phyloP scores from a whole-genome alignment of 64 coral and sea anemone genomes.

The Stichodactyla mertensii region DNA sequence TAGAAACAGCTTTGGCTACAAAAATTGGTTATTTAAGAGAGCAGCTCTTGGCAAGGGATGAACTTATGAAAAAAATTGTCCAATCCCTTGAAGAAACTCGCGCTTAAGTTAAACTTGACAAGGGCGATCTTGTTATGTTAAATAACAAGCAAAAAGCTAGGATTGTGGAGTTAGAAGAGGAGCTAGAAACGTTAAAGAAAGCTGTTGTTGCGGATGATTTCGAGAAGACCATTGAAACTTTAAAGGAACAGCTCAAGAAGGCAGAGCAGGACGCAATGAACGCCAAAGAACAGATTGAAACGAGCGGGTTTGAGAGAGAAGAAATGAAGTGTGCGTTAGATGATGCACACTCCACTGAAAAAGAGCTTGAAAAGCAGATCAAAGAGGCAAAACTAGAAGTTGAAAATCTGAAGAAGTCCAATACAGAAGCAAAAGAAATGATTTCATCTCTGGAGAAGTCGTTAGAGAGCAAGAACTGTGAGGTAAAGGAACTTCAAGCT shows the following conservation, averaged over 20 bases:
- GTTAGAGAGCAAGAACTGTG: neutral
- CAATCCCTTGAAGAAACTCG: constrained; percentile 60
- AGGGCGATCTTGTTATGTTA: constrained; percentile 13
- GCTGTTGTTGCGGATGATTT: neutral
- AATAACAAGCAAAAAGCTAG: constrained; percentile 22
- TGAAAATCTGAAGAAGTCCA: constrained; percentile 13
- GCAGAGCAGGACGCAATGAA: neutral
- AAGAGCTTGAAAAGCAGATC: neutral
- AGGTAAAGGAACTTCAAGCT: neutral
- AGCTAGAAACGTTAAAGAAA: neutral
- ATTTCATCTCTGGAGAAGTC: constrained; percentile 27
- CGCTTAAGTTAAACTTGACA: constrained; percentile 26
- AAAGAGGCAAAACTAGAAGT: neutral
- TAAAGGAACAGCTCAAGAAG: constrained; percentile 46
- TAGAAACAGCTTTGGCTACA: constrained; percentile 5
- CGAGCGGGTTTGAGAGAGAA: constrained; percentile 25
- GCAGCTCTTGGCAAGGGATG: constrained; percentile 45
- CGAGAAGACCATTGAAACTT: constrained; percentile 25
- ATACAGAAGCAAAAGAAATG: constrained; percentile 23
- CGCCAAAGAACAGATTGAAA: neutral
- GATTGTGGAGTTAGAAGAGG: neutral
- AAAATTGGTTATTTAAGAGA: constrained; percentile 30
- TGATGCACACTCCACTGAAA: neutral
- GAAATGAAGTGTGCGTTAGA: constrained; percentile 31
- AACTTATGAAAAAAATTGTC: constrained; percentile 59